Base-by-base conservation (phyloP, 1,140 invertebrate species). In the Ganaspis sp. region DNA sequence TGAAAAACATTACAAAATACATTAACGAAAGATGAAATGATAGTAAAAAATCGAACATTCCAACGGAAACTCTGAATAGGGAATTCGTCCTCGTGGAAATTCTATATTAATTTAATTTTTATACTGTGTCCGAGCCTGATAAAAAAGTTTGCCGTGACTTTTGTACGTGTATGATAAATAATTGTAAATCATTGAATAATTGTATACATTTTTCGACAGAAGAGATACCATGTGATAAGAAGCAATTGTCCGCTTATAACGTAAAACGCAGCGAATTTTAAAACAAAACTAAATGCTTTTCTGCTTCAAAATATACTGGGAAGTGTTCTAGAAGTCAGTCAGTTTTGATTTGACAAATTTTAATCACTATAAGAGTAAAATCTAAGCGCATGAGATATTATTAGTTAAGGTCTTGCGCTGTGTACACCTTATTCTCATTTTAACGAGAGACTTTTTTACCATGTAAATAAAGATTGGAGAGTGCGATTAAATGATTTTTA, bases 391-490 rank as follows among this genome's bases (percentile, higher is more conserved):
- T 73, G 75, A 81, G 72, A 74, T 75, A 75, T 69, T 58, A 78
- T 73, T 84, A 77, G 77, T 70, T 78, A 81, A 78, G 49, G 73
- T 80, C 58, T 80, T 79, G 71, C 58, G 75, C 76, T 81, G 73
- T 80, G 72, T 71, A 37, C 69, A 49, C 45, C 45, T n/a, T 79
- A 49, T 73, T 73, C 71, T 78, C 70, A 76, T 38, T 81, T 54
- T 11, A 78, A 73, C 40, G 70, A 78, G 42, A 38, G 72, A 77
- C 73, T 81, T 86, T 86, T 84, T 81, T 86, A 86, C 81, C 76
- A 69, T 86, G 85, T 87, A 87, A 85, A 87, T 86, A 86, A 81
- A 81, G 70, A 77, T 73, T 81, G 74, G 77, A 58, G 58, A 72
- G 73, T 80, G 77, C 75, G 38, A 83, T 84, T 84, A 82, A 84